A percentile compares a stretch with the other conserved stretches of the same genome.
These are phyloP conservation scores for Phoxinus dragarum DNA, from an alignment of 2,797 vertebrate species.

Conservation along the genomic window DNA sequence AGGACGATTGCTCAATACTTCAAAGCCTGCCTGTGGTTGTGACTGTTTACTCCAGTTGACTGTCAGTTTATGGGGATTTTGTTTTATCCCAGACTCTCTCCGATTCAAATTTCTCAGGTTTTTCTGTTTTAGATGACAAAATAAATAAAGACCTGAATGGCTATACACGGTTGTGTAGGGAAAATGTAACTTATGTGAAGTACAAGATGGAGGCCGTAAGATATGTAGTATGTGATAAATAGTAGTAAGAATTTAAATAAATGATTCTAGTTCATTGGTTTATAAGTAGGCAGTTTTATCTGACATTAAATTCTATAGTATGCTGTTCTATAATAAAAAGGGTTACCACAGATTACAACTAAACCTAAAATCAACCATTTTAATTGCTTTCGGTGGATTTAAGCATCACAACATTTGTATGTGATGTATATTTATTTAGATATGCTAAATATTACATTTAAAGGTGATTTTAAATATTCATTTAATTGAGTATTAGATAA, in stretches of 20 bases:
- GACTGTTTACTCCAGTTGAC: background rate
- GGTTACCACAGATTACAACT: background rate
- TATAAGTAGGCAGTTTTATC: background rate
- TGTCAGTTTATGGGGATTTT: background rate
- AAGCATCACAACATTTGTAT: background rate
- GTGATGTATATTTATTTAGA: background rate
- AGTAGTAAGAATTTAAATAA: background rate
- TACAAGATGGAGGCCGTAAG: background rate
- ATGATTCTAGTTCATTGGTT: background rate
- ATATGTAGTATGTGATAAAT: background rate
- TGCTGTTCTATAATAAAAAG: background rate
- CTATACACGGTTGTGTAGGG: background rate
- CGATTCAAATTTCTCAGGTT: background rate
- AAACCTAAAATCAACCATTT: background rate
- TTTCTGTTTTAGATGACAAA: slow-evolving; percentile 1
- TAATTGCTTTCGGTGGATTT: background rate
- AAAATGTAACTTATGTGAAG: background rate
- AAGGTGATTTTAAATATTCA: background rate
- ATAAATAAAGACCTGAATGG: background rate
- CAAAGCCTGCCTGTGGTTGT: slow-evolving; percentile 12
- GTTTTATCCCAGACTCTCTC: background rate
- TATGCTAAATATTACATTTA: background rate
- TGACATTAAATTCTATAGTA: background rate
- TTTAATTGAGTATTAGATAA: background rate
- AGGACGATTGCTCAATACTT: slow-evolving; percentile 9